Conservation (phyloP, 2,113 vertebrate genomes). For the Peromyscus polionotus region DNA sequence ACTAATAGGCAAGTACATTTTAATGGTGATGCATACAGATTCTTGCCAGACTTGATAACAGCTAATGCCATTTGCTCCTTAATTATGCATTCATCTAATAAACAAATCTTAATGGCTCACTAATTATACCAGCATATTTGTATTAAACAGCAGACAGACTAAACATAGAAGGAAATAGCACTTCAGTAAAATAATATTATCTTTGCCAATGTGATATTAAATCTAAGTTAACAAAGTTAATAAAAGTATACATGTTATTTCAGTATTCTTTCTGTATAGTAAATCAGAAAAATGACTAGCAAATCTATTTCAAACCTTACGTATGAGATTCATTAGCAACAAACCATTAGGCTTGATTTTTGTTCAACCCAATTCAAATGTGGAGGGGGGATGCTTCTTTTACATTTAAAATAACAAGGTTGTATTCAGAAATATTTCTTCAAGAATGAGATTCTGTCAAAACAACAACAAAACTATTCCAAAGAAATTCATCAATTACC, state of each 20-base stretch:
- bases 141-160: conserved; percentile 42
- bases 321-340: not conserved
- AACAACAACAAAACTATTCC: not conserved
- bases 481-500: not conserved
- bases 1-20: not conserved
- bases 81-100: conserved; percentile 62
- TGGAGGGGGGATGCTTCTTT: not conserved
- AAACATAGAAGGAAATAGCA: conserved; percentile 19
- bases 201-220: not conserved
- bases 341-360: not conserved
- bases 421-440: not conserved
- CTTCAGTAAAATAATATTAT: not conserved
- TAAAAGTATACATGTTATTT: conserved; percentile 39
- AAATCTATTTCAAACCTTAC: conserved; percentile 3
- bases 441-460: not conserved
- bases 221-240: conserved; percentile 21
- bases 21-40: conserved; percentile 52
- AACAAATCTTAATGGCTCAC: conserved; percentile 58
- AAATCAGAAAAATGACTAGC: not conserved
- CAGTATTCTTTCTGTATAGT: not conserved
- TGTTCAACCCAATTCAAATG: not conserved
- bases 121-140: conserved; percentile 63
- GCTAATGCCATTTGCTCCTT: conserved; percentile 27
- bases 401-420: not conserved
- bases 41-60: conserved; percentile 6